phyloP scores from a whole-genome alignment of 1,140 invertebrate species.

The Brachionus asplanchnoidis region DNA sequence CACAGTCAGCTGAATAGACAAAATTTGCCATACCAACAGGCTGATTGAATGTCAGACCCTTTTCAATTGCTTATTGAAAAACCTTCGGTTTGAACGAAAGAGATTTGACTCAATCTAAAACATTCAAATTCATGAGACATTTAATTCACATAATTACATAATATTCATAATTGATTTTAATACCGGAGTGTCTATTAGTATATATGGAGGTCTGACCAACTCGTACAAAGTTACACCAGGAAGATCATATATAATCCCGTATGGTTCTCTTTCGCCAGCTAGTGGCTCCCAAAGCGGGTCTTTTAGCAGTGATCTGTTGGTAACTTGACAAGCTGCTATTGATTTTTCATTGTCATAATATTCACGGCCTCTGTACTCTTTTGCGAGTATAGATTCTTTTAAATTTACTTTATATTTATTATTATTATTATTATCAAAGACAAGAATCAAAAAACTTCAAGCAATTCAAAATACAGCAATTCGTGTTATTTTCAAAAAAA shows the following conservation, averaged over 20 bases:
- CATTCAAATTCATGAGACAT: constrained; percentile 50
- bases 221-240: constrained; percentile 77
- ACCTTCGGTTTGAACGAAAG: too few relatives aligned
- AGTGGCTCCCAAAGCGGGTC: constrained; percentile 76
- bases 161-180: constrained; percentile 77
- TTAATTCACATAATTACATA: constrained; percentile 87
- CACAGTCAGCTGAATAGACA: too few relatives aligned
- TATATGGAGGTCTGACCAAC: constrained; percentile 71
- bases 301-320: constrained; percentile 59
- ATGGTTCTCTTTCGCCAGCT: constrained; percentile 78
- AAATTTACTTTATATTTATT: too few relatives aligned
- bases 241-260: constrained; percentile 80
- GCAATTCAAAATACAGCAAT: too few relatives aligned
- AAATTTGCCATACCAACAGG: too few relatives aligned
- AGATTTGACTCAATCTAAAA: constrained; percentile 28
- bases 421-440: neutral
- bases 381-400: constrained; percentile 90
- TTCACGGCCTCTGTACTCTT: constrained; percentile 79
- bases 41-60: too few relatives aligned
- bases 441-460: too few relatives aligned
- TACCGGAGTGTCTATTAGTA: constrained; percentile 65
- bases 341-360: constrained; percentile 79
- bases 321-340: constrained; percentile 84
- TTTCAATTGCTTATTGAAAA: too few relatives aligned
- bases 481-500: too few relatives aligned